Evolutionary conservation across 2,888 invertebrate species (phyloP).

Genomic region (Chironomus tentans): DNA sequence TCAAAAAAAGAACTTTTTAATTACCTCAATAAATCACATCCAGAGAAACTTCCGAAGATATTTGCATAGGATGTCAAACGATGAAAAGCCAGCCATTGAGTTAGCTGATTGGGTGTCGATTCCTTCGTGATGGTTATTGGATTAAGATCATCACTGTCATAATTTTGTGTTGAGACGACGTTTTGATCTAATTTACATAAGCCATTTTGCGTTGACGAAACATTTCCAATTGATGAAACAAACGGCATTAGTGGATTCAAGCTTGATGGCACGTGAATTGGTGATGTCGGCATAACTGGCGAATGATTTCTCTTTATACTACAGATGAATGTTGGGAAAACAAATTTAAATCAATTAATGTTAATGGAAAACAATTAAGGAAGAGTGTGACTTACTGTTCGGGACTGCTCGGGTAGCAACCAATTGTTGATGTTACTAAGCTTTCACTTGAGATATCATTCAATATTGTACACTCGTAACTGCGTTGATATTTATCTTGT

Average conservation of each 20-base stretch:
- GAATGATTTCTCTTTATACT: constrained; percentile 37
- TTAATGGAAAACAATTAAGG: too few relatives aligned
- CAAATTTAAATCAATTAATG: constrained; percentile 27
- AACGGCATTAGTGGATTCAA: constrained; percentile 1
- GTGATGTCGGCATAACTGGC: constrained; percentile 40
- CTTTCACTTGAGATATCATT: constrained; percentile 61
- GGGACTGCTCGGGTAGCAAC: constrained; percentile 40
- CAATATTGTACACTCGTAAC: constrained; percentile 90
- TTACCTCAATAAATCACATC: constrained; percentile 74
- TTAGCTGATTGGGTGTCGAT: constrained; percentile 61
- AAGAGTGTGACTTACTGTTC: constrained; percentile 38
- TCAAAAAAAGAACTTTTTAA: constrained; percentile 15
- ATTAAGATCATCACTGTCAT: constrained; percentile 10
- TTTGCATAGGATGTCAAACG: constrained; percentile 67
- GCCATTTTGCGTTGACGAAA: constrained; percentile 42
- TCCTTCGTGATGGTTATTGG: constrained; percentile 51
- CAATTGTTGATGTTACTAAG: constrained; percentile 34
- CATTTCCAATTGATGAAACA: constrained; percentile 38
- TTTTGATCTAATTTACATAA: constrained; percentile 41
- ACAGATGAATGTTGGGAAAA: constrained; percentile 3
- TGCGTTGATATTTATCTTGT: constrained; percentile 88
- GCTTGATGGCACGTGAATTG: constrained; percentile 38
- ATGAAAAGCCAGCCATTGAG: constrained; percentile 68
- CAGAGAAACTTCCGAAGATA: constrained; percentile 78
- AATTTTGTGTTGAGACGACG: constrained; percentile 38